These are phyloP conservation scores for Rhodophaea formosa DNA, from an alignment of 2,888 invertebrate species.

Conservation along the genomic window DNA sequence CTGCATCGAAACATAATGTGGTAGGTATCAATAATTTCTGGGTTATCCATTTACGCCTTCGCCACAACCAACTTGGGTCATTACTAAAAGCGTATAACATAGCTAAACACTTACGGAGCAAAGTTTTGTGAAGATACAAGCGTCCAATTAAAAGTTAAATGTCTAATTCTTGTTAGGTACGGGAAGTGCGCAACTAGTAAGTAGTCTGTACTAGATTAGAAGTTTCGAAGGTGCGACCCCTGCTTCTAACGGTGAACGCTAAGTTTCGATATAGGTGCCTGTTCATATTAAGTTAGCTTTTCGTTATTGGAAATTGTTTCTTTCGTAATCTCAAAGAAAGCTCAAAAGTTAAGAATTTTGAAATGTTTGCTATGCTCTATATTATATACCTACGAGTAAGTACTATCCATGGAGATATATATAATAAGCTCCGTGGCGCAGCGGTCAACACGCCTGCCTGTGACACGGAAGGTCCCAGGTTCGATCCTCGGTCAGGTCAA, in stretches of 20 bases:
- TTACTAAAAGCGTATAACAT: slow-evolving; percentile 63
- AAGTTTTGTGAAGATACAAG: slow-evolving; percentile 77
- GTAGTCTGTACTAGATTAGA: slow-evolving; percentile 54
- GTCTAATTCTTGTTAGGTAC: slow-evolving; percentile 78
- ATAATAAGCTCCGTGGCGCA: too few relatives aligned
- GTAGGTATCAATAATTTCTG: neutral
- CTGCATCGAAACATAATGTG: neutral
- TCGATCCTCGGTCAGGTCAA: too few relatives aligned
- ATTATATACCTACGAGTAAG: too few relatives aligned
- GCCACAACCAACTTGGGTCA: slow-evolving; percentile 39
- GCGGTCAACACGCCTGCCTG: too few relatives aligned
- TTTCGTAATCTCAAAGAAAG: too few relatives aligned
- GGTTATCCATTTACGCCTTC: neutral
- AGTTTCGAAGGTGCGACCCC: slow-evolving; percentile 56
- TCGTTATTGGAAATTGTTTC: neutral
- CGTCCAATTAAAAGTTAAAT: slow-evolving; percentile 81
- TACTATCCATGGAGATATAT: too few relatives aligned
- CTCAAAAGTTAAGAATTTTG: too few relatives aligned
- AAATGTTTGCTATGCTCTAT: too few relatives aligned
- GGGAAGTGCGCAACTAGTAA: slow-evolving; percentile 69
- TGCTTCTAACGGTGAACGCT: slow-evolving; percentile 2
- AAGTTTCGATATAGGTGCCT: neutral
- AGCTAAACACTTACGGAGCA: slow-evolving; percentile 73
- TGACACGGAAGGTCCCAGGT: too few relatives aligned
- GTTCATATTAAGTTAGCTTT: neutral